Conservation (phyloP, 2,113 vertebrate species). For the Oncorhynchus gorbuscha region DNA sequence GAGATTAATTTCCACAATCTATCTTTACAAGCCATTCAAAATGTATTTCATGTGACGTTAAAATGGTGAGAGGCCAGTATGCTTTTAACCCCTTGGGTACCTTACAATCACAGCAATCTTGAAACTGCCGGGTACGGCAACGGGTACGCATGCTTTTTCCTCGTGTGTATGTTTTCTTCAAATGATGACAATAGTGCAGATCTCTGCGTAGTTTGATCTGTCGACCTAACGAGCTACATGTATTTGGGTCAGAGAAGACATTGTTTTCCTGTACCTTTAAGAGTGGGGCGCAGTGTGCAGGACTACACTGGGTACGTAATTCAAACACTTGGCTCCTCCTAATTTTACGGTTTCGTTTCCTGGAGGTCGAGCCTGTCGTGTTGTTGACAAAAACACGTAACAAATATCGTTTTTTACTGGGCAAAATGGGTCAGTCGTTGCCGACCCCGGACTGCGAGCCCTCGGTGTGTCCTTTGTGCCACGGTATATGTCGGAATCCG, state of each 20-base stretch:
- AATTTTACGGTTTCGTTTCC: conserved; percentile 11
- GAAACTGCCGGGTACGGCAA: too few species aligned
- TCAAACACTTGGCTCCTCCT: conserved; percentile 55
- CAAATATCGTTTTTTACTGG: conserved; percentile 5
- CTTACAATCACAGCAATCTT: too few species aligned
- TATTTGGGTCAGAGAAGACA: background rate
- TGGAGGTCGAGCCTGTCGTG: background rate
- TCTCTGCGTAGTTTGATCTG: too few species aligned
- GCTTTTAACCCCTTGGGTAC: too few species aligned
- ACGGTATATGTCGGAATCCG: conserved; percentile 31
- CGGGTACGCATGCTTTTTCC: too few species aligned
- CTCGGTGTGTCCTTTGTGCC: conserved; percentile 59
- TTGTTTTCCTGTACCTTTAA: conserved; percentile 58
- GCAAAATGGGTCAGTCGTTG: conserved; percentile 59
- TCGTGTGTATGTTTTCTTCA: too few species aligned
- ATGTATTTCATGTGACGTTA: too few species aligned
- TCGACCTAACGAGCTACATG: too few species aligned
- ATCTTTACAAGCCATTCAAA: too few species aligned
- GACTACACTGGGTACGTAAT: conserved; percentile 12
- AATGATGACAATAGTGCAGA: too few species aligned
- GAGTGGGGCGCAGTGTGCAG: background rate
- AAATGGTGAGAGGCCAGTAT: too few species aligned
- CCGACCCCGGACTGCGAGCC: conserved; percentile 24
- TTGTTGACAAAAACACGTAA: conserved; percentile 8
- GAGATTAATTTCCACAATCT: background rate